Conservation (phyloP, 2,888 invertebrate species). For the Campoplex capitator region DNA sequence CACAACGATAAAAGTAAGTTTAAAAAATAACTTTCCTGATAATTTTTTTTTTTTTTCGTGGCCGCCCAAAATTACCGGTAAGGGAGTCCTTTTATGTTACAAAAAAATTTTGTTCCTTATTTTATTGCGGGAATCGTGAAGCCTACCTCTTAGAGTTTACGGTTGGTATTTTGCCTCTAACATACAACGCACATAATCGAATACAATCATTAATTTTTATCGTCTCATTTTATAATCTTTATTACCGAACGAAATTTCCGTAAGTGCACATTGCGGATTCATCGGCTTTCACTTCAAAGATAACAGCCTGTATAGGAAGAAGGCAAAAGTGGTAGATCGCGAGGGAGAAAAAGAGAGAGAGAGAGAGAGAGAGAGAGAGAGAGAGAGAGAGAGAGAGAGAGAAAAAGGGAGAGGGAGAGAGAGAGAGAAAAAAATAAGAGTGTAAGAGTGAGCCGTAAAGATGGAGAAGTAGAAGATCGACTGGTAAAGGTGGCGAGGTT, state of each 20-base stretch:
- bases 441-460: constrained; percentile 56
- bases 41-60: constrained; percentile 2
- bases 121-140: constrained; percentile 34
- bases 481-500: constrained; percentile 74
- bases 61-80: neutral
- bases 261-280: constrained; percentile 59
- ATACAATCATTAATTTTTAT: constrained; percentile 64
- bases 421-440: constrained; percentile 21
- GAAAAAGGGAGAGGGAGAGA: too few relatives aligned
- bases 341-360: constrained; percentile 45
- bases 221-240: constrained; percentile 63
- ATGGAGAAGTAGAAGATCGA: constrained; percentile 64
- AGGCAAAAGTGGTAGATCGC: constrained; percentile 53
- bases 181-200: constrained; percentile 69
- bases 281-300: constrained; percentile 60
- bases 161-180: constrained; percentile 55
- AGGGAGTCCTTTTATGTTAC: neutral
- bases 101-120: constrained; percentile 38
- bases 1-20: too few relatives aligned
- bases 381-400: too few relatives aligned
- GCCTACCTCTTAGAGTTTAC: constrained; percentile 17
- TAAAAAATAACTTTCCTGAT: neutral
- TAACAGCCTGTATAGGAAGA: constrained; percentile 70
- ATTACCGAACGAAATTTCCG: constrained; percentile 64
- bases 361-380: too few relatives aligned